A percentile compares a stretch with the other conserved stretches of the same genome.
Conservation (phyloP, 2,888 invertebrate genomes). For the Napeogenes inachia region DNA sequence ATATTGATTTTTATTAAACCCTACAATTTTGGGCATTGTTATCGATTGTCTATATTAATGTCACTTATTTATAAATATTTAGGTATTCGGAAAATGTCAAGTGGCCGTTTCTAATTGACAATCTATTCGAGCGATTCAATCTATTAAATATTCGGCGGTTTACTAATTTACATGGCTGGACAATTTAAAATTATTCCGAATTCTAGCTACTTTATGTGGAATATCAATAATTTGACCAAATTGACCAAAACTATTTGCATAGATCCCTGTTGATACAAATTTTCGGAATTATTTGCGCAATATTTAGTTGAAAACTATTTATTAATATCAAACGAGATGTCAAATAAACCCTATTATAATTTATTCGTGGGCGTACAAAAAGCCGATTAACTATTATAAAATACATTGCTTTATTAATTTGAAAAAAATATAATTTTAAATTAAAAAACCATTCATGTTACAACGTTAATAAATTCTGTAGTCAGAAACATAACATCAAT, state of each 20-base stretch:
- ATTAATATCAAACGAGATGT: background rate
- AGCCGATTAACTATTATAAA: too few relatives aligned
- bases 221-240: background rate
- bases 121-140: background rate
- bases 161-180: background rate
- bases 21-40: too few relatives aligned
- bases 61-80: too few relatives aligned
- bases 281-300: background rate
- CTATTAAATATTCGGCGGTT: background rate
- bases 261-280: background rate
- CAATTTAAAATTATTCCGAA: background rate
- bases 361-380: too few relatives aligned
- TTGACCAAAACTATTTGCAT: background rate
- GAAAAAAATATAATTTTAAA: too few relatives aligned
- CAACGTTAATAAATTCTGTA: too few relatives aligned
- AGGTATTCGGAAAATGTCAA: too few relatives aligned
- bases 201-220: background rate
- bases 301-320: slow-evolving; percentile 1
- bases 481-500: too few relatives aligned
- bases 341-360: background rate
- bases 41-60: too few relatives aligned
- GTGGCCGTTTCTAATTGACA: background rate
- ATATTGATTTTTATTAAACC: too few relatives aligned
- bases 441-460: too few relatives aligned
- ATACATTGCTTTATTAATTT: too few relatives aligned